Percentiles rank a stretch among this genome's conserved stretches.
These are phyloP conservation scores for Anthoscopus minutus DNA, from an alignment of 2,113 vertebrate genomes.

Conservation along the genomic window DNA sequence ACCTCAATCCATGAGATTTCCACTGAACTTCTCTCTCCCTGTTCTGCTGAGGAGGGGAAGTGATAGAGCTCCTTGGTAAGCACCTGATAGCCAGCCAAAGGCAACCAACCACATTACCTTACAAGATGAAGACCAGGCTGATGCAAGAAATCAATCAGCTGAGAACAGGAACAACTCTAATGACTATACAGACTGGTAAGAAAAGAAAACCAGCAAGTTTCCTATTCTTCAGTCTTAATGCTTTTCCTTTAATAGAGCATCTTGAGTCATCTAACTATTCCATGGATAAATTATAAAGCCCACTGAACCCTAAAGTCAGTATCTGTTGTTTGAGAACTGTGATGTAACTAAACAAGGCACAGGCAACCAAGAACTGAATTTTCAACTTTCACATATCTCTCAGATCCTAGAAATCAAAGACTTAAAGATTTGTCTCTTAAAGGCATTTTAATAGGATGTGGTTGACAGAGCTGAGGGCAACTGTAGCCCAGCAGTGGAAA, in stretches of 20 bases:
- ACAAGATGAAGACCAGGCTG: background rate
- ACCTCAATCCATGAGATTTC: background rate
- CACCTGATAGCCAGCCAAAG: background rate
- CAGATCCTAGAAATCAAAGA: background rate
- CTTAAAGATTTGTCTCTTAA: background rate
- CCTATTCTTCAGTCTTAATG: background rate
- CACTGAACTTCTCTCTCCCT: background rate
- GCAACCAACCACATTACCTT: background rate
- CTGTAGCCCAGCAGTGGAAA: background rate
- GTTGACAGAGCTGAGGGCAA: background rate
- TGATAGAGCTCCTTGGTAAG: background rate
- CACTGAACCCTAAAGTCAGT: background rate
- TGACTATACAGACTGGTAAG: background rate
- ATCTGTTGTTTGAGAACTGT: background rate
- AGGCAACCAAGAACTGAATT: background rate
- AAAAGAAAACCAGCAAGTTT: background rate
- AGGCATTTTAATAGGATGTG: background rate
- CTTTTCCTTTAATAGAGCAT: background rate
- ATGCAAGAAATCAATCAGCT: background rate
- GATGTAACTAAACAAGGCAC: background rate
- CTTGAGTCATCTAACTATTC: background rate
- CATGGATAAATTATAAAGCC: background rate
- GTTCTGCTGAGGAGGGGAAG: background rate
- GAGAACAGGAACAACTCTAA: background rate
- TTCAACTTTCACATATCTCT: background rate